Conservation (phyloP, 2,888 invertebrate species). For the Ctenicera cuprea region DNA sequence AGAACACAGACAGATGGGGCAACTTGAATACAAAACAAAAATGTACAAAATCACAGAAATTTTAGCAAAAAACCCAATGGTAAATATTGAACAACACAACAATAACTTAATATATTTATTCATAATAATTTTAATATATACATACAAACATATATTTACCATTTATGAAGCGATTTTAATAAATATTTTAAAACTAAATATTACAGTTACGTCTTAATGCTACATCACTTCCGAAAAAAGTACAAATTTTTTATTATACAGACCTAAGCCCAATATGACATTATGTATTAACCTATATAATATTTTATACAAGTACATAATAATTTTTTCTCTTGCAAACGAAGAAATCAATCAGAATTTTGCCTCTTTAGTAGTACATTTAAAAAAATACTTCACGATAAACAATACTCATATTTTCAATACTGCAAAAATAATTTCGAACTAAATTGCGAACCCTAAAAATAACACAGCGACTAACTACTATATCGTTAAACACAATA, state of each 20-base stretch:
- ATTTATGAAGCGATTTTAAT: slow-evolving; percentile 53
- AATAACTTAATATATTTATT: slow-evolving; percentile 36
- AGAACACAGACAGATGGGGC: no score
- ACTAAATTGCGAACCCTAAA: slow-evolving; percentile 35
- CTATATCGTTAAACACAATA: slow-evolving; percentile 38
- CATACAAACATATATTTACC: slow-evolving; percentile 54
- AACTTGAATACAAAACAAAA: no score
- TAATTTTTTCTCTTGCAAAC: neutral
- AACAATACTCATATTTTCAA: slow-evolving; percentile 46
- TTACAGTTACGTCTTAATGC: slow-evolving; percentile 55
- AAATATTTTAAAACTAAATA: slow-evolving; percentile 50
- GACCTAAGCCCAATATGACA: slow-evolving; percentile 39
- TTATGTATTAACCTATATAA: slow-evolving; percentile 31
- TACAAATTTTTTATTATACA: slow-evolving; percentile 38
- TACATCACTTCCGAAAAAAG: slow-evolving; percentile 53
- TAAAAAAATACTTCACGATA: slow-evolving; percentile 34
- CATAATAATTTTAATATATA: slow-evolving; percentile 53
- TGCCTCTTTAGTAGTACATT: neutral
- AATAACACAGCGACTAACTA: slow-evolving; percentile 44
- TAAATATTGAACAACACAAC: no score
- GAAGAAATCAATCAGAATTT: neutral
- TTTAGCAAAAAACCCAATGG: no score
- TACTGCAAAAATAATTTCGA: slow-evolving; percentile 49
- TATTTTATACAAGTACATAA: slow-evolving; percentile 3
- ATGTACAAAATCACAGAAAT: no score